Conservation (phyloP, 2,113 vertebrate species). For the Phainopepla nitens region DNA sequence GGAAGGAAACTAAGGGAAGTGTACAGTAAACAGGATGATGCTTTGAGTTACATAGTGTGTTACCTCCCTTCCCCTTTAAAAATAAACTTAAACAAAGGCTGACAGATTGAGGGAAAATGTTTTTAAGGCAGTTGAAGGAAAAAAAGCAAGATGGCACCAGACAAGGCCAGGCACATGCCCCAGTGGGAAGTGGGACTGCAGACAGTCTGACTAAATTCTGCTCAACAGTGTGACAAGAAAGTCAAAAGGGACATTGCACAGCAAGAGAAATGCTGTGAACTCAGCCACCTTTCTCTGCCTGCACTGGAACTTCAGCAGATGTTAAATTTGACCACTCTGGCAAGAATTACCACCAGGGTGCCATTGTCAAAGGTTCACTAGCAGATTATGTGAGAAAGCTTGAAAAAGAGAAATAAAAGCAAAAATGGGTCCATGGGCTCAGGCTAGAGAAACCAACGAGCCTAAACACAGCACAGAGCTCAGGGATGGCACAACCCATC, state of each 20-base stretch:
- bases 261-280: neutral
- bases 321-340: neutral
- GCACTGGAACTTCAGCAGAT: neutral
- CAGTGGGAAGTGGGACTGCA: neutral
- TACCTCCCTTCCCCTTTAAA: neutral
- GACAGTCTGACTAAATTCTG: neutral
- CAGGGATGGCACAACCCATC: neutral
- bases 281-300: neutral
- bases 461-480: neutral
- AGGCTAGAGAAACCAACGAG: neutral
- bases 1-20: neutral
- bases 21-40: neutral
- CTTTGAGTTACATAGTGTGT: neutral
- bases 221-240: neutral
- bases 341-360: neutral
- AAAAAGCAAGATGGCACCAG: neutral
- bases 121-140: neutral
- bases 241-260: neutral
- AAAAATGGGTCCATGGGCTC: neutral
- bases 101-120: neutral
- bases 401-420: neutral
- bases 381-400: neutral
- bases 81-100: neutral
- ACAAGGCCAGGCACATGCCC: neutral
- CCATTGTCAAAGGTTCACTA: neutral